These are phyloP conservation scores for Ctenochaetus hawaiiensis DNA, from an alignment of 2,797 vertebrate species.

Conservation along the genomic window DNA sequence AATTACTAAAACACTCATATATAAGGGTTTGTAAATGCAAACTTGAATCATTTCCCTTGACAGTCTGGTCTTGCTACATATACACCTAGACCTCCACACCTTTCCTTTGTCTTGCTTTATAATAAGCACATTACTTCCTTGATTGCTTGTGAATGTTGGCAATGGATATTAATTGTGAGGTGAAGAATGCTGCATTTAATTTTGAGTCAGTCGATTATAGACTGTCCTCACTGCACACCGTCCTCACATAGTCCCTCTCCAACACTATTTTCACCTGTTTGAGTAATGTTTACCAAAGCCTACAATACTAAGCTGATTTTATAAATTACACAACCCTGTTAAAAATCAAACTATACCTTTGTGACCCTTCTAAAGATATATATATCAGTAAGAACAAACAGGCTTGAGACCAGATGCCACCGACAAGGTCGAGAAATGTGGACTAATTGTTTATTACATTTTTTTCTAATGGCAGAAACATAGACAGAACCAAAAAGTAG, in stretches of 20 bases:
- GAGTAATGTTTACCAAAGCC: slow-evolving; percentile 25
- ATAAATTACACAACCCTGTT: background rate
- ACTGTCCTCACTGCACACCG: background rate
- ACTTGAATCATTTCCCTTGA: background rate
- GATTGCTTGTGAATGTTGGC: background rate
- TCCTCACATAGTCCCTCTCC: background rate
- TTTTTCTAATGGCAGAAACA: background rate
- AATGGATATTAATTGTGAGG: background rate
- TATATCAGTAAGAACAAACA: slow-evolving; percentile 37
- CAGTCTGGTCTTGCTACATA: background rate
- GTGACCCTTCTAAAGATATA: slow-evolving; percentile 24
- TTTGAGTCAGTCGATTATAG: background rate
- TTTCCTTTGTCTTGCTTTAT: background rate
- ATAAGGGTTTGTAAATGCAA: background rate
- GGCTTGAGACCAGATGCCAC: slow-evolving; percentile 4
- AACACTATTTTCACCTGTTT: background rate
- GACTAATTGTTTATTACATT: slow-evolving; percentile 4
- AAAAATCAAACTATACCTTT: background rate
- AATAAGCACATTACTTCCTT: background rate
- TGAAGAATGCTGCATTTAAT: background rate
- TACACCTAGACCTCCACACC: background rate
- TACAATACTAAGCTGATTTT: slow-evolving; percentile 13
- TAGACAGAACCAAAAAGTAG: too few species aligned
- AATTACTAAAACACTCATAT: background rate
- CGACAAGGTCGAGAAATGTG: background rate